phyloP scores from a whole-genome alignment of 1,140 invertebrate species.

The Solen grandis region DNA sequence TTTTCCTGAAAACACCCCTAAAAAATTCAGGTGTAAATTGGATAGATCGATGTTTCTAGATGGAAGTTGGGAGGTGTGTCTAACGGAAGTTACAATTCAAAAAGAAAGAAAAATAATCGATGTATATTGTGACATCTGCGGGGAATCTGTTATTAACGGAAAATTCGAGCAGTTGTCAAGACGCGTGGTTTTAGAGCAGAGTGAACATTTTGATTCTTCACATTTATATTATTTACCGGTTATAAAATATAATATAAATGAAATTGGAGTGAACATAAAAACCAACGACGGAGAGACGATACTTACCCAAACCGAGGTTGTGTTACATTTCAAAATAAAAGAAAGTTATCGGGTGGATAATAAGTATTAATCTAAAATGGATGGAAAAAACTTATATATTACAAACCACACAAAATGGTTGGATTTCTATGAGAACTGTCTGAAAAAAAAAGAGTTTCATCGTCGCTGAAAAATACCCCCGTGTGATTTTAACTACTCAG shows the following conservation, averaged over 20 bases:
- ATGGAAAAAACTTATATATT: neutral
- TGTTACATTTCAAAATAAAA: neutral
- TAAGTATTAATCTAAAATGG: conserved; percentile 15
- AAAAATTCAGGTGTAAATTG: conserved; percentile 9
- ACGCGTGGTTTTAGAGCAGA: neutral
- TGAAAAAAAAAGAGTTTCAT: neutral
- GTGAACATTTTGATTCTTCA: neutral
- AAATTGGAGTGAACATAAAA: conserved; percentile 5
- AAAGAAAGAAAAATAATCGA: neutral
- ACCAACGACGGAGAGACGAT: neutral
- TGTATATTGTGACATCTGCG: conserved; percentile 9
- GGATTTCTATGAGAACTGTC: neutral
- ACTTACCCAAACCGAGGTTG: neutral
- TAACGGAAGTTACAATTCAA: neutral
- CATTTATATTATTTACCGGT: conserved; percentile 7
- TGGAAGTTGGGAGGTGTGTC: neutral
- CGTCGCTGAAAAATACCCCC: no score
- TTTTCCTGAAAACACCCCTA: conserved; percentile 22
- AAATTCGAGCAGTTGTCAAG: neutral
- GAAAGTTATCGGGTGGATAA: no score
- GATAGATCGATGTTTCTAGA: neutral
- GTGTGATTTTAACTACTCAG: no score
- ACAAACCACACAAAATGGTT: conserved; percentile 5
- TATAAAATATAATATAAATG: conserved; percentile 7
- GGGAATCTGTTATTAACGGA: neutral